These are phyloP conservation scores for Drosophila orena DNA, from an alignment of 1,140 invertebrate genomes.

Conservation along the genomic window DNA sequence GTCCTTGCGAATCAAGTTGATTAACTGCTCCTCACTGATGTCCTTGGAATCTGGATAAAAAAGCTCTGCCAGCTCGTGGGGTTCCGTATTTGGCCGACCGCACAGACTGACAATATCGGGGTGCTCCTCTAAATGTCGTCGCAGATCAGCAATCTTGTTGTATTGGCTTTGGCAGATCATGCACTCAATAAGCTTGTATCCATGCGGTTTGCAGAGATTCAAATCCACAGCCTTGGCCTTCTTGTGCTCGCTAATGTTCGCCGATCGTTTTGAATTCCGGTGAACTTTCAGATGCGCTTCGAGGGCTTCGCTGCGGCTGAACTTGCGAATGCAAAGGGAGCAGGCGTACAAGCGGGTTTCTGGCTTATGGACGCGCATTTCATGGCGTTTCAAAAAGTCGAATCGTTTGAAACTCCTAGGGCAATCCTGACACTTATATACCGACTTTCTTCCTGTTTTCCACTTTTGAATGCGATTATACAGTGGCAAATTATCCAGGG, in stretches of 20 bases:
- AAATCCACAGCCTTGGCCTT: constrained; percentile 69
- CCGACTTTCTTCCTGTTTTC: constrained; percentile 27
- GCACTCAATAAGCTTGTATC: constrained; percentile 72
- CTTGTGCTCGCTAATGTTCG: constrained; percentile 64
- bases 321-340: constrained; percentile 67
- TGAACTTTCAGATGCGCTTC: constrained; percentile 64
- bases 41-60: constrained; percentile 73
- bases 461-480: constrained; percentile 52
- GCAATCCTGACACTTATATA: constrained; percentile 56
- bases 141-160: constrained; percentile 65
- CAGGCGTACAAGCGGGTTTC: constrained; percentile 54
- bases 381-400: constrained; percentile 57
- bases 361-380: constrained; percentile 35
- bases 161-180: constrained; percentile 76
- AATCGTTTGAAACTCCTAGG: constrained; percentile 52
- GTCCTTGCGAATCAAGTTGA: constrained; percentile 55
- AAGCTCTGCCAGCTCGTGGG: constrained; percentile 57
- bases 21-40: constrained; percentile 51
- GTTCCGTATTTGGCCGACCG: constrained; percentile 39
- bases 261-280: constrained; percentile 62
- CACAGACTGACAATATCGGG: constrained; percentile 51
- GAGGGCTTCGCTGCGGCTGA: constrained; percentile 58
- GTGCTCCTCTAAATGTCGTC: constrained; percentile 61
- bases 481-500: constrained; percentile 62
- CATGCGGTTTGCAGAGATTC: constrained; percentile 70